phyloP scores from a whole-genome alignment of 2,888 invertebrate genomes.

The Trissoscelio sp. region DNA sequence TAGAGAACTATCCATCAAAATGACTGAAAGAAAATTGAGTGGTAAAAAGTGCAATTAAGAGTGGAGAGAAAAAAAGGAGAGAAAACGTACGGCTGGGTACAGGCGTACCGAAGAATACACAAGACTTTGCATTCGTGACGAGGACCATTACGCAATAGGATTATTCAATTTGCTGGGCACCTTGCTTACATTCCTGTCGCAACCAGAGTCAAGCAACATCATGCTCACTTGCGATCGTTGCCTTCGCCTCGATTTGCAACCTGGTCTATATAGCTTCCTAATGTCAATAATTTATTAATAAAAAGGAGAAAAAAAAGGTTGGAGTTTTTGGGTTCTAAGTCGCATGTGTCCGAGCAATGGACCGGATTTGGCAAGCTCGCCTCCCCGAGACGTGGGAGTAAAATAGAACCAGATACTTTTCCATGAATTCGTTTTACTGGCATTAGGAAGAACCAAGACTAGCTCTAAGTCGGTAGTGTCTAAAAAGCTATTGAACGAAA shows the following conservation, averaged over 20 bases:
- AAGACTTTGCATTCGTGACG: slow-evolving; percentile 57
- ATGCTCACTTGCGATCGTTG: slow-evolving; percentile 42
- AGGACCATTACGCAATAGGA: slow-evolving; percentile 64
- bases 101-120: slow-evolving; percentile 50
- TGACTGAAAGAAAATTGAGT: background rate
- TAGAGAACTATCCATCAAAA: background rate
- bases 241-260: slow-evolving; percentile 61
- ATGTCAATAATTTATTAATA: slow-evolving; percentile 23
- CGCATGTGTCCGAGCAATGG: slow-evolving; percentile 60
- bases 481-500: slow-evolving; percentile 82
- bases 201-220: slow-evolving; percentile 54
- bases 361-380: slow-evolving; percentile 63
- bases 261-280: slow-evolving; percentile 43
- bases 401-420: slow-evolving; percentile 65
- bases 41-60: slow-evolving; percentile 8
- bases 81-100: slow-evolving; percentile 39
- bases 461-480: slow-evolving; percentile 70
- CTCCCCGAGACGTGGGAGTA: slow-evolving; percentile 52
- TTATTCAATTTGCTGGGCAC: slow-evolving; percentile 67
- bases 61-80: slow-evolving; percentile 12
- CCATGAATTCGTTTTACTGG: slow-evolving; percentile 68
- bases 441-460: slow-evolving; percentile 70
- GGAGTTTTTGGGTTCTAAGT: too few relatives aligned
- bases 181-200: slow-evolving; percentile 62
- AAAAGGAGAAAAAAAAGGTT: too few relatives aligned